A percentile compares a stretch with the other conserved stretches of the same genome.
phyloP scores from a whole-genome alignment of 2,113 vertebrate species.

The Ardeotis arabs region DNA sequence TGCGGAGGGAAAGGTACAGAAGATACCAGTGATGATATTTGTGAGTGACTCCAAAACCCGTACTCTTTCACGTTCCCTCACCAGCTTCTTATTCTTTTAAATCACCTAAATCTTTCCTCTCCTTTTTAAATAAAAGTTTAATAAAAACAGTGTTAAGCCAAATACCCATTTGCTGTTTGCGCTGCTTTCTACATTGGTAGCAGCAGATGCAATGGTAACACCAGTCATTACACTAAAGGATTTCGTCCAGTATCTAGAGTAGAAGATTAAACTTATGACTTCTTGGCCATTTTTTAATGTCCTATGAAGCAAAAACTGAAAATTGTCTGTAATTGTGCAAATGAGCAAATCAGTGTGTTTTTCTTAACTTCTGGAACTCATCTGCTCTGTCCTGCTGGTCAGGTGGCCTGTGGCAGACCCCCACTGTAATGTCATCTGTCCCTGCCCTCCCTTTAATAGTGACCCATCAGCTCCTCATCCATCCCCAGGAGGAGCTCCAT shows the following conservation, averaged over 20 bases:
- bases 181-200: neutral
- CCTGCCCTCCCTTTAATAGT: too few relatives aligned
- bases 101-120: neutral
- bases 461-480: too few relatives aligned
- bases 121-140: neutral
- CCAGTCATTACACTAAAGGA: neutral
- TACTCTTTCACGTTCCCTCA: neutral
- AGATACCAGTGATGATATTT: slow-evolving; percentile 92
- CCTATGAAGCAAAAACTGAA: neutral
- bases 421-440: too few relatives aligned
- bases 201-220: neutral
- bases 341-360: neutral
- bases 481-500: too few relatives aligned
- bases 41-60: slow-evolving; percentile 83
- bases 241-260: neutral
- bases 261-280: neutral
- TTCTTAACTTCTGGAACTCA: neutral
- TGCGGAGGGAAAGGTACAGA: slow-evolving; percentile 97
- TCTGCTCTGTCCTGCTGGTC: too few relatives aligned
- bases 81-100: neutral
- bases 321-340: neutral
- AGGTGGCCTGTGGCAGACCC: too few relatives aligned
- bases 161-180: neutral
- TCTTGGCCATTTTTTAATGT: neutral
- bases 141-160: neutral